These are phyloP conservation scores for Antheraea yamamai DNA, from an alignment of 2,888 invertebrate genomes.

Conservation along the genomic window DNA sequence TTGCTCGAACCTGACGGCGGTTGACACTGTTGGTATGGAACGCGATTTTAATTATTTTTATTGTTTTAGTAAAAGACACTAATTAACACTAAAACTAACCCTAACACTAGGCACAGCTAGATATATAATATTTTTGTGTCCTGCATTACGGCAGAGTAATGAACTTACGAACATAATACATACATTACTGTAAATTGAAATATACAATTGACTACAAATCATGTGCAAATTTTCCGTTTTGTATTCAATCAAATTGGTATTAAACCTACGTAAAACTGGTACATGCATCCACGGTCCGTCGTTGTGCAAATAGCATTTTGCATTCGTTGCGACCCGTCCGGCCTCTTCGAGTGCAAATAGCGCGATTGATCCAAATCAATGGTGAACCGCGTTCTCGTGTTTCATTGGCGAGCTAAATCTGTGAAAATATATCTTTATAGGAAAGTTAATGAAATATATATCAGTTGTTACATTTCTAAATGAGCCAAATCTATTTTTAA, in stretches of 20 bases:
- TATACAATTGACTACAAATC: not conserved
- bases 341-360: conserved; percentile 20
- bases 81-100: too few relatives aligned
- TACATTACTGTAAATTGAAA: not conserved
- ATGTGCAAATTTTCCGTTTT: conserved; percentile 7
- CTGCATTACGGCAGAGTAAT: not conserved
- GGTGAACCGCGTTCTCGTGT: not conserved
- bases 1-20: too few relatives aligned
- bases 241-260: conserved; percentile 5
- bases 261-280: not conserved
- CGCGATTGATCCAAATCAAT: conserved; percentile 5
- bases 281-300: not conserved
- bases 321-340: conserved; percentile 12
- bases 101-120: too few relatives aligned
- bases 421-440: not conserved
- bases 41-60: too few relatives aligned
- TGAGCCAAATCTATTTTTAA: too few relatives aligned
- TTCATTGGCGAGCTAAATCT: conserved; percentile 10
- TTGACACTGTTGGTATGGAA: too few relatives aligned
- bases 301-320: conserved; percentile 18
- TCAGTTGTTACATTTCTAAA: not conserved
- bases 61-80: too few relatives aligned
- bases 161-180: not conserved
- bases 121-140: not conserved
- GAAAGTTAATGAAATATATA: not conserved